Conservation (phyloP, 2,888 invertebrate genomes). For the Neoascia interrupta region DNA sequence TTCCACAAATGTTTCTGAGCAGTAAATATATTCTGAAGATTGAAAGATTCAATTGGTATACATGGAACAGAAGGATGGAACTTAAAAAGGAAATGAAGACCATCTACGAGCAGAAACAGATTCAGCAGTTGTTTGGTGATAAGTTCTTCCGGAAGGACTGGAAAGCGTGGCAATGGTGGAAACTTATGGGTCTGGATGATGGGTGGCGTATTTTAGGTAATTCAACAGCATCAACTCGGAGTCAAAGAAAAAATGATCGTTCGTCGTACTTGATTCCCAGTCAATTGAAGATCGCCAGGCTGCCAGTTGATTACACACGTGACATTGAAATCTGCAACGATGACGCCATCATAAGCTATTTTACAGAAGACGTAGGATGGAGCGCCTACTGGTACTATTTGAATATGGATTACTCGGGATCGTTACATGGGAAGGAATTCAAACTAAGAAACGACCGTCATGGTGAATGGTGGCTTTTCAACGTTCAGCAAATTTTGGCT, state of each 20-base stretch:
- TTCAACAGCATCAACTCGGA: constrained; percentile 72
- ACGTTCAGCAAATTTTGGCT: constrained; percentile 85
- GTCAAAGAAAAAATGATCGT: constrained; percentile 16
- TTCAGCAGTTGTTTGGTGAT: background rate
- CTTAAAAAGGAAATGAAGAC: constrained; percentile 78
- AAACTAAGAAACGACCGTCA: constrained; percentile 82
- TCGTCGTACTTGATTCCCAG: background rate
- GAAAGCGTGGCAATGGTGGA: constrained; percentile 77
- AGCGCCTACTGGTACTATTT: constrained; percentile 84
- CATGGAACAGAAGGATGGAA: constrained; percentile 79
- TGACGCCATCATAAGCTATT: constrained; percentile 84
- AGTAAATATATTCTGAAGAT: constrained; percentile 85
- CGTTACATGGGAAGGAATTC: constrained; percentile 82
- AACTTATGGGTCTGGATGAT: constrained; percentile 75
- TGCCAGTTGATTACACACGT: constrained; percentile 83
- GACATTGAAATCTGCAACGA: constrained; percentile 79
- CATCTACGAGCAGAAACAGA: constrained; percentile 75
- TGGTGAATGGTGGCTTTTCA: constrained; percentile 84
- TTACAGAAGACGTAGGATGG: constrained; percentile 86
- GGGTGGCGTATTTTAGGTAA: constrained; percentile 73
- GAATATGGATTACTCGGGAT: constrained; percentile 83
- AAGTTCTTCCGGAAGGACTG: constrained; percentile 71
- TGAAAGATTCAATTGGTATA: constrained; percentile 81
- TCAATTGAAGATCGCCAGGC: constrained; percentile 72
- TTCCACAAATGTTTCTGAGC: constrained; percentile 87